Evolutionary conservation across 1,140 invertebrate species (phyloP), one percentile per base, ranked within the genome.

Genomic region (Drosophila pallidifrons): DNA sequence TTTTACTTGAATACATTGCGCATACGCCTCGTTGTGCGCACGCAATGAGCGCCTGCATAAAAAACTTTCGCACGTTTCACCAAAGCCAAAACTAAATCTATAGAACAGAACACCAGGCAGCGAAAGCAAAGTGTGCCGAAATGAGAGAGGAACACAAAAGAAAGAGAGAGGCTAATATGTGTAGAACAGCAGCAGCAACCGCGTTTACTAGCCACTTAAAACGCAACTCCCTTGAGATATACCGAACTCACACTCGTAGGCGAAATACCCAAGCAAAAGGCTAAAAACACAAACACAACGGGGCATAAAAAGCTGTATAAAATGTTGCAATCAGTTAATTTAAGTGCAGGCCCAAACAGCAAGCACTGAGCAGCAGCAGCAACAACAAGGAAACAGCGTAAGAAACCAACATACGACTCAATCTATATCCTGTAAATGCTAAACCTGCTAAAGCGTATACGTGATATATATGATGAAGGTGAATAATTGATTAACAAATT

Each of bases 241-340:
- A 16, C 32, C 13, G 41, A 54, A 47, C 38, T 25, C 6, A 16
- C 25, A 11, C 45, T 11, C 15, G 28, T 66, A 61, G 45, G 38
- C 43, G 20, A 51, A 63, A 68, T 63, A 57, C 30, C 20, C 16
- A 52, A 41, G 83, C 64, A 83, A 81, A 82, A 78, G 77, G 35
- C 67, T 68, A 71, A 72, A 66, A 54, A 77, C 52, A 58, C 65
- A 65, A 49, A 71, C 60, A 47, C 73, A 70, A 70, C 61, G 45
- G 68, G 52, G 67, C 83, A 89, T 88, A 88, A 89, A 88, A 88
- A 85, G 85, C 85, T 85, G 75, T 81, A 89, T 79, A 85, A 78
- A 88, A 88, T 88, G 85, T 88, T 88, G 85, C 85, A 88, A 88
- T 88, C 85, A 88, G 85, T 89, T 88, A 88, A 88, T 89, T 88